Evolutionary conservation across 2,797 vertebrate genomes (phyloP), one percentile per base, ranked within the genome.

Genomic region (Notolepis coatsorum): DNA sequence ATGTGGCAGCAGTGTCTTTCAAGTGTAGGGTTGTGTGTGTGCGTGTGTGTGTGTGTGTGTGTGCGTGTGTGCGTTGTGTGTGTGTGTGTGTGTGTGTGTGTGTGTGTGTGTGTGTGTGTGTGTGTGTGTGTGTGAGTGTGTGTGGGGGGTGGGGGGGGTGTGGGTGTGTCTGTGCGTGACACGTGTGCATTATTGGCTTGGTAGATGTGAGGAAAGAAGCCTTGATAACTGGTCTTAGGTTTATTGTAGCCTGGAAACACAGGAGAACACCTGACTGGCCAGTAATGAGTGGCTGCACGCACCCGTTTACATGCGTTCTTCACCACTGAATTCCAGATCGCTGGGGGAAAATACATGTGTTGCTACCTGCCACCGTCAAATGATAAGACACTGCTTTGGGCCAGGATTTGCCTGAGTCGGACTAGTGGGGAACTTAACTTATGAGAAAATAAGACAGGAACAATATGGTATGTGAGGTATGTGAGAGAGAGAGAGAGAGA

Each of bases 231-330:
- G 21, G 62, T 79, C 56, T 75, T 53, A 50, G 56, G 38, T 47
- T 70, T 77, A 79, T 61, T 6, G 1, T 27, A 12, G 49, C 57
- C 43, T 27, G 12, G 57, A 67, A 69, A 69, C 42, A 46, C 58
- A 35, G 60, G 10, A 53, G 68, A 82, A 88, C 88, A 89, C 71
- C 88, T 89, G 87, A 86, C 21, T 52, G 24, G 27, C 4, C 51
- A 24, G 48, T 88, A 86, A 91, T 86, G 61, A 87, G 61, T 58
- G 77, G 58, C 84, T 81, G 68, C 70, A 54, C 50, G 45, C 68
- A 64, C 28, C 56, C 35, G 46, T 71, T 82, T 61, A 82, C 77
- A 75, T n/a, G 45, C 41, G n/a, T 61, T 74, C 50, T 79, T 38
- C 24, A 61, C 66, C 27, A 3, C 72, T 65, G 57, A 80, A 73